These are phyloP conservation scores for Metacarcinus magister DNA, from an alignment of 2,888 invertebrate species.

Conservation along the genomic window DNA sequence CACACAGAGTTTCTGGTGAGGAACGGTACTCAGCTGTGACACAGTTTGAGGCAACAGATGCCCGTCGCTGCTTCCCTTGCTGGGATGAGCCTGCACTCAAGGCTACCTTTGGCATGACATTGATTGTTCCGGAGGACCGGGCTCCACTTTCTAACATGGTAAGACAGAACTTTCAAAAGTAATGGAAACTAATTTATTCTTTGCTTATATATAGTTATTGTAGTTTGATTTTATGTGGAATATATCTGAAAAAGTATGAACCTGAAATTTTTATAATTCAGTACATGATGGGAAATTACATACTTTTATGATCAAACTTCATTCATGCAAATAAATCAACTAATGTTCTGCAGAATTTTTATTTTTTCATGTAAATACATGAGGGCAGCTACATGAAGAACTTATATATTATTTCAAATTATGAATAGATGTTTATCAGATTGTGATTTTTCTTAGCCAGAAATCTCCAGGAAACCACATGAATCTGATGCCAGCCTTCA, in stretches of 20 bases:
- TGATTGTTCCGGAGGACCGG: slow-evolving; percentile 92
- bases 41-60: slow-evolving; percentile 96
- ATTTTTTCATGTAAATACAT: neutral
- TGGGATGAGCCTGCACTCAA: slow-evolving; percentile 99
- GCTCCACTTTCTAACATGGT: slow-evolving; percentile 97
- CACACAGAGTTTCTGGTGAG: slow-evolving; percentile 87
- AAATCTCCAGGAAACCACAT: slow-evolving; percentile 71
- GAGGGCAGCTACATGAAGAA: neutral
- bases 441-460: slow-evolving; percentile 72
- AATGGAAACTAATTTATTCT: neutral
- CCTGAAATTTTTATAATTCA: neutral
- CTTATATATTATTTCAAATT: neutral
- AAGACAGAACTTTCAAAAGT: slow-evolving; percentile 28
- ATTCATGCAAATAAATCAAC: neutral
- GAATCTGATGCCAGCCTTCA: slow-evolving; percentile 85
- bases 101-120: slow-evolving; percentile 95
- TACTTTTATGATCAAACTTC: neutral
- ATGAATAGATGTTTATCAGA: neutral
- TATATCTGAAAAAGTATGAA: neutral
- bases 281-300: neutral
- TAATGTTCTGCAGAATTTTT: neutral
- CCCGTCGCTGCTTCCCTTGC: slow-evolving; percentile 97
- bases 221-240: neutral
- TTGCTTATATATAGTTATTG: neutral
- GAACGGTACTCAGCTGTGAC: slow-evolving; percentile 94